phyloP scores from a whole-genome alignment of 2,113 vertebrate genomes.

The Epinephelus cyanopodus region DNA sequence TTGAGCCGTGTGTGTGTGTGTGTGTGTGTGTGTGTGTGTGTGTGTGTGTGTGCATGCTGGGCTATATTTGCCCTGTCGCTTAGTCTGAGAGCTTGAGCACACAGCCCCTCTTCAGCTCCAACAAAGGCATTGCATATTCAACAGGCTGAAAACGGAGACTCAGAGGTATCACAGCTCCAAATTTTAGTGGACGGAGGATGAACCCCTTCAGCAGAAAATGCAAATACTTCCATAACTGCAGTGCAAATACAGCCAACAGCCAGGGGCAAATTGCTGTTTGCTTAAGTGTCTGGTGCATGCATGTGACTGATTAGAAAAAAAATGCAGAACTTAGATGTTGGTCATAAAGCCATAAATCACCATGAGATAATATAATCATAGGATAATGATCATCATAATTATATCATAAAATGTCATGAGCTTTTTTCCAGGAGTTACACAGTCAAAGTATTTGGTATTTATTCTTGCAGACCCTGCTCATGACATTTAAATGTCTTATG shows the following conservation, averaged over 20 bases:
- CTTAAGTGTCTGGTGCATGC: not conserved
- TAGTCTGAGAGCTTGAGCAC: conserved; percentile 67
- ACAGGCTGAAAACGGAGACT: conserved; percentile 62
- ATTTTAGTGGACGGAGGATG: conserved; percentile 20
- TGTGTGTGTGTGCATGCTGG: conserved; percentile 37
- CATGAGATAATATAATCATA: not conserved
- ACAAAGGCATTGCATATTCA: conserved; percentile 71
- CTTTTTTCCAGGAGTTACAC: not conserved
- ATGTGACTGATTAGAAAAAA: not conserved
- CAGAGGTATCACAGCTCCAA: conserved; percentile 36
- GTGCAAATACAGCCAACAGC: conserved; percentile 5
- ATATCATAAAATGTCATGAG: not conserved
- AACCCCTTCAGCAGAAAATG: conserved; percentile 7
- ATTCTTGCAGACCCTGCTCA: not conserved
- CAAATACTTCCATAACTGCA: conserved; percentile 34
- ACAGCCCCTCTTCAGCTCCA: conserved; percentile 62
- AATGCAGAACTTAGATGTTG: too few species aligned
- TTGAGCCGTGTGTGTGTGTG: conserved; percentile 15
- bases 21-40: conserved; percentile 20
- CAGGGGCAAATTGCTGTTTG: not conserved
- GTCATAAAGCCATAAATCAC: not conserved
- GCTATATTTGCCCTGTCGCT: conserved; percentile 63
- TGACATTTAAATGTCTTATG: not conserved
- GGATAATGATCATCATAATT: not conserved
- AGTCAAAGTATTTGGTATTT: not conserved